phyloP scores from a whole-genome alignment of 64 coral and sea anemone genomes.

The Dendronephthya gigantea region DNA sequence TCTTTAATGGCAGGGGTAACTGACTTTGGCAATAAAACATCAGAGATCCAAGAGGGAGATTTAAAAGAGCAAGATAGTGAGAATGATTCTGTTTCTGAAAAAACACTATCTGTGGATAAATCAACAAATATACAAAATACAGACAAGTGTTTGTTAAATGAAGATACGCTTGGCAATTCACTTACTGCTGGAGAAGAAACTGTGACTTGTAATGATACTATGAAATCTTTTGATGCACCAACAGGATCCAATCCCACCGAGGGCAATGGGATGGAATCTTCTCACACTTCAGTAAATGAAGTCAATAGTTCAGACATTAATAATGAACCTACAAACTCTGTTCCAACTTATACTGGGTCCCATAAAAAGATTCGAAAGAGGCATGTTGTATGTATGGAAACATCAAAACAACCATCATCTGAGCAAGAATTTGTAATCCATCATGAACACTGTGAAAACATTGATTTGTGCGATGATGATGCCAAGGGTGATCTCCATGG shows the following conservation, averaged over 20 bases:
- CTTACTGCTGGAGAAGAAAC: too few species aligned
- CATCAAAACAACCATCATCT: not conserved
- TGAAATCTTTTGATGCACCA: too few species aligned
- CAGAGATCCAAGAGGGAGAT: not conserved
- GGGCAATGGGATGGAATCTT: not conserved
- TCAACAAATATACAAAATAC: too few species aligned
- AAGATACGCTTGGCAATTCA: too few species aligned
- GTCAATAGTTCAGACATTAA: not conserved
- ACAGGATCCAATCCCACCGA: too few species aligned
- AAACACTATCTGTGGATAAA: too few species aligned
- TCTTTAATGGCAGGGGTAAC: not conserved
- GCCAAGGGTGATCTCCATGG: not conserved
- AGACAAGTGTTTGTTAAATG: too few species aligned
- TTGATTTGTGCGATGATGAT: not conserved
- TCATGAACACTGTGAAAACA: not conserved
- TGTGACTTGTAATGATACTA: too few species aligned
- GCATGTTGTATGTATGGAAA: not conserved
- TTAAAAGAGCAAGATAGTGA: not conserved
- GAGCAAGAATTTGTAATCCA: not conserved
- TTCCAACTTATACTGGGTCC: not conserved
- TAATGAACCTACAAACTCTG: not conserved
- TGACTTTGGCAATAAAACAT: too few species aligned
- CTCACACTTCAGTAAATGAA: not conserved
- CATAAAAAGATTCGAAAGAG: not conserved
- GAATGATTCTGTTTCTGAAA: too few species aligned